Conservation (phyloP, 1,140 invertebrate species). For the Holcopasites calliopsidis region DNA sequence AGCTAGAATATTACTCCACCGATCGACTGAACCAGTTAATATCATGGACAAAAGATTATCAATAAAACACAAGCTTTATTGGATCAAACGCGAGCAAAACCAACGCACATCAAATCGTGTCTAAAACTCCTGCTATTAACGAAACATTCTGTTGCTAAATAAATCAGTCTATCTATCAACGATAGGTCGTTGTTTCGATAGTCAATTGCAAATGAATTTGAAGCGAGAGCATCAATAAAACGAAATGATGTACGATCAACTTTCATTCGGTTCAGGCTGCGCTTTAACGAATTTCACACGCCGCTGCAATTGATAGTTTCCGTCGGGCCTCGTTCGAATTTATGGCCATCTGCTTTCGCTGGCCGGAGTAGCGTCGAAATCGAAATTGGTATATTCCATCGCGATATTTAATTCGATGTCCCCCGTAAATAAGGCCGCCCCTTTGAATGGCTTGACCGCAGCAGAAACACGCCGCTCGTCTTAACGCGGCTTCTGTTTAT, state of each 20-base stretch:
- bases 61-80: neutral
- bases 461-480: neutral
- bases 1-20: neutral
- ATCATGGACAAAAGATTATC: neutral
- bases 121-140: too few species aligned
- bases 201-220: neutral
- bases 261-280: constrained; percentile 4
- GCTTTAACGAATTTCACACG: constrained; percentile 39
- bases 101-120: neutral
- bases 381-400: neutral
- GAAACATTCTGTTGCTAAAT: too few species aligned
- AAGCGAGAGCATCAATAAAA: neutral
- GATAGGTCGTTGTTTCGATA: neutral
- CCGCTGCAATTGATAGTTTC: constrained; percentile 1
- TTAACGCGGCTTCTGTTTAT: constrained; percentile 12
- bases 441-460: neutral
- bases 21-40: constrained; percentile 1
- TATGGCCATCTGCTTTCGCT: too few species aligned
- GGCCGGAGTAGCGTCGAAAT: neutral
- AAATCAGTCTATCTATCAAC: too few species aligned
- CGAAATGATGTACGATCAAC: neutral
- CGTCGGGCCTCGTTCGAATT: neutral
- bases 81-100: neutral
- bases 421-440: constrained; percentile 46
- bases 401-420: neutral